Base-by-base conservation (phyloP, 1,140 invertebrate species). In the Chelonus insularis region DNA sequence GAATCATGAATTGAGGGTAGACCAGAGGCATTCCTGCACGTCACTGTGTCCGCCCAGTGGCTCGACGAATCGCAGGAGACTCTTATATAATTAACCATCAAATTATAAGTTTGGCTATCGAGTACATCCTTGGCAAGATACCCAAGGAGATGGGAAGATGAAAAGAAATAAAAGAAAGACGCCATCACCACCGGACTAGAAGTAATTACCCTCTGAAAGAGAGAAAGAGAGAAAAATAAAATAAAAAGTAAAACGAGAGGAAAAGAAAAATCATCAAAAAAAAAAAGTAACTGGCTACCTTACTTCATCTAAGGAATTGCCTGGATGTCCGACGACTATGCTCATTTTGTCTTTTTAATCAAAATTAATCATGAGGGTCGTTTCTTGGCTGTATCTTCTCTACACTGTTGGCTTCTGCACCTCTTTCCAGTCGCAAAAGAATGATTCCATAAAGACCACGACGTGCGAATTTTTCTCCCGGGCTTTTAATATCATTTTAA, bases 11-110 rank as follows among this genome's bases (percentile, higher is more conserved):
- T 43, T 55, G 43, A 58, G 56, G 32, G 50, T 21, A 16, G 37
- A 39, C 32, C 36, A 25, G 58, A 54, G 66, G 72, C 74, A 81
- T 81, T 80, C 79, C 77, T 81, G 72, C 79, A 81, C 79, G 77
- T 80, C 79, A 78, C 70, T 68, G 72, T 76, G 75, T 78, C 77
- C 78, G 77, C 79, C 78, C 79, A 80, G 78, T 80, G 79, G 77
- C 76, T 78, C 66, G 58, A 62, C 66, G 73, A 74, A 79, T 79
- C 76, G 75, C 73, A 70, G 72, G 67, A 69, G 74, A 73, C 74
- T 73, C 75, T 80, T 80, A 77, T 81, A 79, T 79, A 81, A 81
- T 81, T 81, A 81, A 81, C 73, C 77, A 80, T 78, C 80, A 80
- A 81, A 81, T 81, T 81, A 81, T 79, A 80, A 81, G 78, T 79